A percentile compares a stretch with the other conserved stretches of the same genome.
Conservation (phyloP, 2,888 invertebrate genomes). For the Epinotia brunnichana region DNA sequence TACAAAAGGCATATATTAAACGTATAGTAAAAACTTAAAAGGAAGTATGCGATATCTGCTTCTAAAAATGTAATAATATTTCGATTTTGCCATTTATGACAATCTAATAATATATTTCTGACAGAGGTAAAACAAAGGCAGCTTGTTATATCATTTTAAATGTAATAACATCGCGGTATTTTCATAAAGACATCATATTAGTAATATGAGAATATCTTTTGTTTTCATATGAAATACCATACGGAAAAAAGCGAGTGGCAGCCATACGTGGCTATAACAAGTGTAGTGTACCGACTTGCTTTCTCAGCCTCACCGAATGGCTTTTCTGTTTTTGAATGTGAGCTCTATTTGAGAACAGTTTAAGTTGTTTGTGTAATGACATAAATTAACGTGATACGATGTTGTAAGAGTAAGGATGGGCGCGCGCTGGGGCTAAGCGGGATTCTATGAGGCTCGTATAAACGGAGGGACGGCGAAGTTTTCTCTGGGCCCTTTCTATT, state of each 20-base stretch:
- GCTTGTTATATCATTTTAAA: background rate
- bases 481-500: conserved; percentile 71
- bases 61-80: background rate
- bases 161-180: conserved; percentile 24
- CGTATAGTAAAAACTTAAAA: background rate
- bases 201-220: conserved; percentile 41
- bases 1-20: background rate
- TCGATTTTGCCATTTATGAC: background rate
- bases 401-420: conserved; percentile 3
- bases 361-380: background rate
- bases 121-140: background rate
- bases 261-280: conserved; percentile 25
- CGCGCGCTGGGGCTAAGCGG: conserved; percentile 59
- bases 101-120: background rate
- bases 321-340: background rate
- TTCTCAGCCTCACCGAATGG: too few species aligned
- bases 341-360: background rate
- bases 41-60: background rate
- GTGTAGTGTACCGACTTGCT: conserved; percentile 1
- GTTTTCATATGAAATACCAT: conserved; percentile 43
- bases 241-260: conserved; percentile 29
- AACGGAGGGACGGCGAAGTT: conserved; percentile 43
- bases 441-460: conserved; percentile 73
- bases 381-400: background rate
- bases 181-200: conserved; percentile 39